Percentiles rank a stretch among this genome's conserved stretches.
Evolutionary conservation across 2,797 vertebrate species (phyloP).

Genomic region (Calcarius lapponicus): DNA sequence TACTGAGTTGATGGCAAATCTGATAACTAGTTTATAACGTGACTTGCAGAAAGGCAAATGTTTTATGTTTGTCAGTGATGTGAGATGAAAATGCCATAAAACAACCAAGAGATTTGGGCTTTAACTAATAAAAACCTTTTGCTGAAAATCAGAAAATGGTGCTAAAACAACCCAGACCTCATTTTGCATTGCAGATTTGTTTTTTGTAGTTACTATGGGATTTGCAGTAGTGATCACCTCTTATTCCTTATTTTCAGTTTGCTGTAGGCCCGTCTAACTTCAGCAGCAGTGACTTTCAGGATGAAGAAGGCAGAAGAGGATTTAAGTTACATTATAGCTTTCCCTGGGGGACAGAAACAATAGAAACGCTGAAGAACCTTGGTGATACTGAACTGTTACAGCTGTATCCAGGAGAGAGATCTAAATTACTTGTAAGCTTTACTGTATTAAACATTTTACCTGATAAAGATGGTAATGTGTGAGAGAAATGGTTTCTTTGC

Average conservation of each 20-base stretch:
- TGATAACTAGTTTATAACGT: accelerated
- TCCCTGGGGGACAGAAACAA: constrained; percentile 89
- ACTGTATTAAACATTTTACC: neutral
- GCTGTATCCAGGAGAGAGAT: constrained; percentile 70
- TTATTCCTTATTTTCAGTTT: constrained; percentile 79
- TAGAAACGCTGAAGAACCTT: constrained; percentile 87
- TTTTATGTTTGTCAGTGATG: neutral
- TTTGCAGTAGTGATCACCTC: neutral
- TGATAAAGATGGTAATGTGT: neutral
- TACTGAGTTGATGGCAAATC: neutral
- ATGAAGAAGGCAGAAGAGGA: constrained; percentile 78
- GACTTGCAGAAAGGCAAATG: neutral
- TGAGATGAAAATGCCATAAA: neutral
- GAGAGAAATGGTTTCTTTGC: neutral
- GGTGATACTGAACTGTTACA: constrained; percentile 83
- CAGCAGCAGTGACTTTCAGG: constrained; percentile 80
- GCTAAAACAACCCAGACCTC: neutral
- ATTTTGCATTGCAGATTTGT: neutral
- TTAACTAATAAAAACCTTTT: neutral
- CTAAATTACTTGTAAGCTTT: constrained; percentile 81
- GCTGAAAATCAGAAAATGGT: neutral
- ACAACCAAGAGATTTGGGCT: neutral
- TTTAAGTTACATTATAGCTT: constrained; percentile 82
- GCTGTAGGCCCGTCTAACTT: constrained; percentile 89
- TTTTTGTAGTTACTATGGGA: neutral